Evolutionary conservation across 2,888 invertebrate species (phyloP), one percentile per base, ranked within the genome.

Genomic region (Cremastobaeus sp.): DNA sequence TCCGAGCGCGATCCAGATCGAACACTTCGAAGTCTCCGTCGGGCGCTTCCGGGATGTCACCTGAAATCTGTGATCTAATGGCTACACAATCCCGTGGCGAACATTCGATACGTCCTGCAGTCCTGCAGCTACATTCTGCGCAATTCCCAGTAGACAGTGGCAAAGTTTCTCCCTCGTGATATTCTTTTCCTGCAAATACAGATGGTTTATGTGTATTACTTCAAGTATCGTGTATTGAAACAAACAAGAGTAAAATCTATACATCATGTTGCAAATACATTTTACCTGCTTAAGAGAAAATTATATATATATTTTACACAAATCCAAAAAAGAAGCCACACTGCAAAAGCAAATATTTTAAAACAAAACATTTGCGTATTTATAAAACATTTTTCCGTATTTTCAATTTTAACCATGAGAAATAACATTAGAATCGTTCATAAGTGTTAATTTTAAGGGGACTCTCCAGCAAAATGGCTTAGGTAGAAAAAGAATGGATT

Each of bases 61-160:
- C 79, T 37, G 80, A 78, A 68, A 82, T 82, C 66, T 84, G 83
- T 21, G 84, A 81, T 70, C 82, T 78, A 30, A 86, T 78, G 21
- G 84, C 81, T 35, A 86, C 83, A 74, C 86, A 86, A 74, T 86
- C 83, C 35, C 82, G 80, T 4, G 86, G 86, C 21, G 86, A 86
- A 62, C 86, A 86, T 59, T 85, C 84, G 69, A 86, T 83, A 20
- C 84, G 82, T 25, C 86, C 91, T 66, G 90, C 91, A 73, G 89
- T 88, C 74, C 90, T 91, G 85, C 93, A 93, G 83, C 91, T 90
- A 85, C 93, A 93, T 84, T 92, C 92, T 78, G 92, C 89, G 86
- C 93, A 93, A 85, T 92, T 92, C 78, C 92, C 93, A 55, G 92
- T 92, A 79, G 91, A 91, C 84, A 92, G 91, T 6, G 92, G 92